These are phyloP conservation scores for Atethmia centrago DNA, from an alignment of 2,888 invertebrate species.

Conservation along the genomic window DNA sequence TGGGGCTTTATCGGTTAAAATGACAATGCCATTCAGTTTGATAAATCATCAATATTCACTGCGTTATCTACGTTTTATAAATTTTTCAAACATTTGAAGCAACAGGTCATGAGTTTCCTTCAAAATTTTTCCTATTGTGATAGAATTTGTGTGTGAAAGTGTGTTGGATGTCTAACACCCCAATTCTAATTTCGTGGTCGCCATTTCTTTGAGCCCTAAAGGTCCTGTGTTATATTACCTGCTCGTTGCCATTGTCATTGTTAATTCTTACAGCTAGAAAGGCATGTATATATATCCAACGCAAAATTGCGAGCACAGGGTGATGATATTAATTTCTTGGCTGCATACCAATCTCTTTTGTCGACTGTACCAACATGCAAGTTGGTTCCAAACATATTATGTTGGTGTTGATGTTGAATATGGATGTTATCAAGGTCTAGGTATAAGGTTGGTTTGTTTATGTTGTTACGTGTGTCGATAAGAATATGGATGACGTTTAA, in stretches of 20 bases:
- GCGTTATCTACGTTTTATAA: background rate
- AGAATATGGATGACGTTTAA: slow-evolving; percentile 17
- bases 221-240: background rate
- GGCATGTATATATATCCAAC: too few relatives aligned
- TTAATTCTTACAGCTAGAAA: background rate
- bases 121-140: too few relatives aligned
- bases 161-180: background rate
- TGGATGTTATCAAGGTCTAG: slow-evolving; percentile 58
- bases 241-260: background rate
- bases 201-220: background rate
- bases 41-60: background rate
- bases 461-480: slow-evolving; percentile 45
- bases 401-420: slow-evolving; percentile 53
- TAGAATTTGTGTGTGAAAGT: too few relatives aligned
- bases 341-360: background rate
- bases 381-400: slow-evolving; percentile 40
- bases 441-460: slow-evolving; percentile 47
- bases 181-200: background rate
- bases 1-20: too few relatives aligned
- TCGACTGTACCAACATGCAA: slow-evolving; percentile 25
- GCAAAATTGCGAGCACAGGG: background rate
- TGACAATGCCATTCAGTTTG: background rate
- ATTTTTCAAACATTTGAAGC: background rate
- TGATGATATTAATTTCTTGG: background rate
- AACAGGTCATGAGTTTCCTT: background rate